Evolutionary conservation across 2,113 vertebrate species (phyloP), one percentile per base, ranked within the genome.

Genomic region (Narcine bancroftii): DNA sequence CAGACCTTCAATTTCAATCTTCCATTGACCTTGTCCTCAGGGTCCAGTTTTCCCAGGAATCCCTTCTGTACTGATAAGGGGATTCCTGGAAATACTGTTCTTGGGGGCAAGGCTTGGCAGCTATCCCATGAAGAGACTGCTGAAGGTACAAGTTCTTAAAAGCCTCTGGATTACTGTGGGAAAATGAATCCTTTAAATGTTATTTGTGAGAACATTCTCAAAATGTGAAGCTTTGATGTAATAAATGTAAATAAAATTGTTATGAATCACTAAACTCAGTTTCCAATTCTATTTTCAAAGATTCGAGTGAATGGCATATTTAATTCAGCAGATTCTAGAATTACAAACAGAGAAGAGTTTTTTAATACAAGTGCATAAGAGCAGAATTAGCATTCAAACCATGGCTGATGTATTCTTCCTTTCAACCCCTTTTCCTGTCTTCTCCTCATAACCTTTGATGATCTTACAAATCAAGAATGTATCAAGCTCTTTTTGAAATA

Each of bases 21-120:
- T 91, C 89, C 65, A 69, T 39, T 92, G 93, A 96, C 98, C 96
- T 95, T 97, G 96, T 96, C 97, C 97, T 98, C 97, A 96, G 97
- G 99, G 99, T 99, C 99, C 99, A 99, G 99, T 99, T 99, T 99
- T 99, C 99, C 98, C 99, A 99, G 99, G 99, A 99, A 99, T 99
- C 99, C 99, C 99, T 99, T 98, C 95, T 96, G 95, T 95, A 93
- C 95, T 97, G 95, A 94, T 93, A 96, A 95, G 97, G 98, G 99
- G 99, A 99, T 99, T 99, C 98, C 98, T 99, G 99, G 99, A 99
- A 99, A 99, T 99, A 99, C 99, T 99, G 99, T 99, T 99, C 99
- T 99, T 99, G 97, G 97, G 97, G 98, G 97, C 94, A 97, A 93
- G 98, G 99, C 95, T 95, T 93, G 39, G 95, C 98, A 69, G 92